Evolutionary conservation across 2,113 vertebrate genomes (phyloP).

Genomic region (Tupaia chinensis): DNA sequence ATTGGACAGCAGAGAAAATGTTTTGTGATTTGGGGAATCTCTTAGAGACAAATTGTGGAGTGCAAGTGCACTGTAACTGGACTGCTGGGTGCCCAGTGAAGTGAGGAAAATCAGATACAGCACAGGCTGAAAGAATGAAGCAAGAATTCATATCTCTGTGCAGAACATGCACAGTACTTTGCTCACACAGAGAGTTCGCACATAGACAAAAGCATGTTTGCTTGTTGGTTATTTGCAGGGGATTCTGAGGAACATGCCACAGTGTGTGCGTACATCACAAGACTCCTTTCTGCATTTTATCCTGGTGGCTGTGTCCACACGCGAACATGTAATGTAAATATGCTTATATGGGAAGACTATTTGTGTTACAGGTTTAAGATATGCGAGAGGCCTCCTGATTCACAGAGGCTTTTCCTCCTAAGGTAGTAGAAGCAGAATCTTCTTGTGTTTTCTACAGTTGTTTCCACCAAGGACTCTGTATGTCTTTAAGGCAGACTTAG

Average conservation of each 20-base stretch:
- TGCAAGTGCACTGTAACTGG: constrained; percentile 93
- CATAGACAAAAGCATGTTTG: constrained; percentile 82
- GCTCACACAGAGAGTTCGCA: constrained; percentile 84
- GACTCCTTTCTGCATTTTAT: constrained; percentile 49
- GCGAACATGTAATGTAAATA: constrained; percentile 65
- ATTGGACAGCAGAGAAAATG: constrained; percentile 92
- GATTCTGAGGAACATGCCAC: background rate
- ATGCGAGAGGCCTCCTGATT: constrained; percentile 64
- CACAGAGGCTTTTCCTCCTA: constrained; percentile 67
- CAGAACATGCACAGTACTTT: constrained; percentile 78
- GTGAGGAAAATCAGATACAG: constrained; percentile 96
- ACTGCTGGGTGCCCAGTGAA: constrained; percentile 93
- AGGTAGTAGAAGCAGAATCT: constrained; percentile 55
- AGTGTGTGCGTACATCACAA: background rate
- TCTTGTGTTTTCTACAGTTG: constrained; percentile 50
- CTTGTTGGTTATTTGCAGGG: constrained; percentile 74
- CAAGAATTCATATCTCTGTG: constrained; percentile 85
- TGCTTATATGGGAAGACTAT: constrained; percentile 67
- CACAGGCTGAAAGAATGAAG: constrained; percentile 88
- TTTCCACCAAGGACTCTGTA: constrained; percentile 59
- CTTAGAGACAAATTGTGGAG: constrained; percentile 94
- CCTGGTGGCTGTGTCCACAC: constrained; percentile 64
- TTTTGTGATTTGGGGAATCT: constrained; percentile 93
- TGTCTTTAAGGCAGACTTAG: constrained; percentile 69
- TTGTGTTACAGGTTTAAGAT: constrained; percentile 81